Base-by-base conservation (phyloP, 2,888 invertebrate genomes). In the Rhagium mordax region DNA sequence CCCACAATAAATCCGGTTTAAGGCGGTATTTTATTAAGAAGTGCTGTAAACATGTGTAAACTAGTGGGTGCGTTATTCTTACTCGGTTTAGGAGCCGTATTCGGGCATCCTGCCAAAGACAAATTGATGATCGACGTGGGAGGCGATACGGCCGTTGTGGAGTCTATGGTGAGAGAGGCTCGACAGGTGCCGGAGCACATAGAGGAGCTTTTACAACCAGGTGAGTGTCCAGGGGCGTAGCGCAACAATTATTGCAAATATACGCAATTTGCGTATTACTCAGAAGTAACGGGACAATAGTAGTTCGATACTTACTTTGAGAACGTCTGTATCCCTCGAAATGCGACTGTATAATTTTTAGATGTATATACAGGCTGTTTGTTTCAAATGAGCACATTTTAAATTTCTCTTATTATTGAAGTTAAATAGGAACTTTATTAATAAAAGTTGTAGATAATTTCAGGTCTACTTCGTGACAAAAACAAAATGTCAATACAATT, bases 101-200 rank as follows among this genome's bases (percentile, higher is more conserved):
- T 70, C 29, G 76, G 76, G 6, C 68, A 74, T n/a, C 81, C 83
- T 7, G 69, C 72, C 10, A 71, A 77, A 24, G 83, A 84, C 51
- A 80, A 80, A 70, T 75, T 82, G 29, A 81, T 82, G 78, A 67
- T 80, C 61, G 79, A 82, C 41, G 80, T 88, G 70, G 88, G 87
- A 16, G 90, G 88, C 77, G 91, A 91, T 79, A 90, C 90, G 0
- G 86, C 88, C 72, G 87, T 90, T 21, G 90, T 91, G 5, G 91
- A 91, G 72, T 91, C 91, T 6, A 90, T 90, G 76, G 87, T 91
- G 18, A 86, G 92, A 55, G 91, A 91, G 86, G 88, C 90, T 0
- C 87, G 91, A 80, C 72, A 89, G 6, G 82, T 72, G 85, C 89
- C 86, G 4, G 79, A 81, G 24, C 79, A 82, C 61, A 82, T 85